Evolutionary conservation across 2,797 vertebrate species (phyloP).

Genomic region (Gymnothorax javanicus): DNA sequence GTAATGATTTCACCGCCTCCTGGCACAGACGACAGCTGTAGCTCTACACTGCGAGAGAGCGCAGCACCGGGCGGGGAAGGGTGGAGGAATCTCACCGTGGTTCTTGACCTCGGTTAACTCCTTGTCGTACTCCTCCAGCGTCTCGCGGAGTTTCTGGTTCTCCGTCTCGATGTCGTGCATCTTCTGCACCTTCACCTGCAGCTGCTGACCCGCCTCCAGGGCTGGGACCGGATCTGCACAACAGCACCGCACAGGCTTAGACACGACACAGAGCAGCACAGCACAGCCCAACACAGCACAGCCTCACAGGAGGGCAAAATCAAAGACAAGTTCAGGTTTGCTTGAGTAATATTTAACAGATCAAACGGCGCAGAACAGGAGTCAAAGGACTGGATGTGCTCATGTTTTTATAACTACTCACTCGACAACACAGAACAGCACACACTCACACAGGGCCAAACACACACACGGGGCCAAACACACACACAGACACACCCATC

Average conservation of each 20-base stretch:
- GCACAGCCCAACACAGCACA: background rate
- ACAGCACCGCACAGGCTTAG: slow-evolving; percentile 50
- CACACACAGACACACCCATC: slow-evolving; percentile 23
- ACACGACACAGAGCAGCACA: slow-evolving; percentile 36
- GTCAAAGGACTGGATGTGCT: too few relatives aligned
- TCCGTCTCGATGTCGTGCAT: slow-evolving; percentile 88
- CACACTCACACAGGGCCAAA: background rate
- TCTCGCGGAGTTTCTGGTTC: slow-evolving; percentile 86
- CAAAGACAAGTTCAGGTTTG: too few relatives aligned
- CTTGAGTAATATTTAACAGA: too few relatives aligned
- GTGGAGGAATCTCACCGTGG: slow-evolving; percentile 70
- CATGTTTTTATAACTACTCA: too few relatives aligned
- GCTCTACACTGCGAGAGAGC: background rate
- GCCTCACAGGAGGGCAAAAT: too few relatives aligned
- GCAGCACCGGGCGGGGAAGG: background rate
- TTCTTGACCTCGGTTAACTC: slow-evolving; percentile 86
- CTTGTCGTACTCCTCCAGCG: slow-evolving; percentile 84
- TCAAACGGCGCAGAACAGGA: too few relatives aligned
- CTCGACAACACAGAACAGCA: background rate
- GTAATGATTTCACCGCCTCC: background rate
- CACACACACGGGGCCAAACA: slow-evolving; percentile 25
- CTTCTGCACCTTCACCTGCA: slow-evolving; percentile 84
- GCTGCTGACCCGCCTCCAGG: slow-evolving; percentile 85
- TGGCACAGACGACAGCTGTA: background rate
- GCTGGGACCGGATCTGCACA: slow-evolving; percentile 80